phyloP scores from a whole-genome alignment of 2,113 vertebrate genomes.

The Odobenus rosmarus region DNA sequence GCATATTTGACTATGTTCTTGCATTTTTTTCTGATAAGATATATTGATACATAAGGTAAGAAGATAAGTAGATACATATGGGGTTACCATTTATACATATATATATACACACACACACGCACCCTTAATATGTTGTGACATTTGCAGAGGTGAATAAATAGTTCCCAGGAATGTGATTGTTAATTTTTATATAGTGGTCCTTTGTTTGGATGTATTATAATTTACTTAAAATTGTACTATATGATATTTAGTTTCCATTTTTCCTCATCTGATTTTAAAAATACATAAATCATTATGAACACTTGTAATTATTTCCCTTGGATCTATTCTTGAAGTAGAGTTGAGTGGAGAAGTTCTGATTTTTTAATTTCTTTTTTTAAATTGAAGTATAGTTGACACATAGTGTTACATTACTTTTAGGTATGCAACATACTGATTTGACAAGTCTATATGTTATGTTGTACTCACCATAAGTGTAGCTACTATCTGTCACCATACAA shows the following conservation, averaged over 20 bases:
- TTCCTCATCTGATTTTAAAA: background rate
- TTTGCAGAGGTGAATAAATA: background rate
- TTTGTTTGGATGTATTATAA: background rate
- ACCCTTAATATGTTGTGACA: background rate
- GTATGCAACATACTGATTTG: background rate
- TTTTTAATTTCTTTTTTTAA: background rate
- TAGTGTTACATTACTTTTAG: background rate
- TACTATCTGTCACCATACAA: background rate
- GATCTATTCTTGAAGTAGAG: background rate
- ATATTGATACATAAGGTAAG: background rate
- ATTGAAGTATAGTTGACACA: background rate
- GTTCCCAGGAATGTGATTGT: background rate
- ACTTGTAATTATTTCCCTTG: background rate
- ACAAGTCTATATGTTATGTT: background rate
- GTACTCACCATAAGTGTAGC: background rate
- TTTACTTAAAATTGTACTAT: background rate
- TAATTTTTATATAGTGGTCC: background rate
- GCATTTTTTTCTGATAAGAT: background rate
- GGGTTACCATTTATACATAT: background rate
- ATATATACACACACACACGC: background rate
- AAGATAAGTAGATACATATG: background rate
- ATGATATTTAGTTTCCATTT: background rate
- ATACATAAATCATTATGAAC: background rate
- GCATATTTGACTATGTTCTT: background rate
- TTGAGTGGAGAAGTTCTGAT: background rate